Evolutionary conservation across 2,888 invertebrate species (phyloP).

Genomic region (Cosmia trapezina): DNA sequence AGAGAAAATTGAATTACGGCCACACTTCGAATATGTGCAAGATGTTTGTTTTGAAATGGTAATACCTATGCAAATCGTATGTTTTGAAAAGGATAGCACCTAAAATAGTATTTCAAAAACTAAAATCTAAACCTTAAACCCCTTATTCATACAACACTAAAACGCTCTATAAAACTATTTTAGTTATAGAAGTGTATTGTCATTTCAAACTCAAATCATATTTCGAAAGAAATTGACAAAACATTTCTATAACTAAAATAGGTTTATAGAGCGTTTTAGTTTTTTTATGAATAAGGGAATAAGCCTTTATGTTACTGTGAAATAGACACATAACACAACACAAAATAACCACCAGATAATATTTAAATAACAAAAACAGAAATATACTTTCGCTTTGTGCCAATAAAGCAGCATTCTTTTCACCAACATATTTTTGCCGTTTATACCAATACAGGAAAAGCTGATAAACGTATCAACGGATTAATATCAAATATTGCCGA

Average conservation of each 20-base stretch:
- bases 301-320: no score
- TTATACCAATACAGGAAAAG: slow-evolving; percentile 67
- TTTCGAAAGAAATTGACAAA: no score
- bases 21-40: slow-evolving; percentile 41
- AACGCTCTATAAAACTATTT: no score
- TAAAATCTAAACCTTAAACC: no score
- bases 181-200: no score
- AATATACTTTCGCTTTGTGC: slow-evolving; percentile 2
- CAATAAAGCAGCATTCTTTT: slow-evolving; percentile 50
- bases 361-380: slow-evolving; percentile 18
- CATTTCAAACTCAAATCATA: no score
- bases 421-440: slow-evolving; percentile 55
- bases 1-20: slow-evolving; percentile 60
- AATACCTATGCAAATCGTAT: slow-evolving; percentile 7
- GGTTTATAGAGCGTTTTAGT: no score
- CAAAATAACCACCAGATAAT: slow-evolving; percentile 13
- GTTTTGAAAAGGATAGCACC: neutral
- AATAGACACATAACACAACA: neutral
- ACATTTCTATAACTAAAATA: no score
- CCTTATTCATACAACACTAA: no score
- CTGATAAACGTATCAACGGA: slow-evolving; percentile 73
- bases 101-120: no score
- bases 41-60: slow-evolving; percentile 33
- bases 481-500: slow-evolving; percentile 77
- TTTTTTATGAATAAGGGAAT: no score